Conservation (phyloP, 2,113 vertebrate genomes). For the Sturnus vulgaris region DNA sequence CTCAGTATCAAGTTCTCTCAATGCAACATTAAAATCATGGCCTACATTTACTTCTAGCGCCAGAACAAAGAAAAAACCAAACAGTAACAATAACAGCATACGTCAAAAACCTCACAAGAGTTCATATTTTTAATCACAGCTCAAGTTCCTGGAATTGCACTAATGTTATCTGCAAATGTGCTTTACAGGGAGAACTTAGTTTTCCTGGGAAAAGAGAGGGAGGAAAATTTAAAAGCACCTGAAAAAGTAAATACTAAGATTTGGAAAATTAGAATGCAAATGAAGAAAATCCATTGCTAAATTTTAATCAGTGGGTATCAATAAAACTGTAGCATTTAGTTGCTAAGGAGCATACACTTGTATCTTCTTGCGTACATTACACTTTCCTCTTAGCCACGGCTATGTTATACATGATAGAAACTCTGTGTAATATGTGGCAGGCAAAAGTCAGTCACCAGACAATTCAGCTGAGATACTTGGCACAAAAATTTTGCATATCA, state of each 20-base stretch:
- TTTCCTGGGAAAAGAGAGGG: not conserved
- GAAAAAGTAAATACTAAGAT: not conserved
- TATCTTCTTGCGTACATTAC: not conserved
- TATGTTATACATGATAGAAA: not conserved
- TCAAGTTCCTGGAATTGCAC: not conserved
- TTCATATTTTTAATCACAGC: not conserved
- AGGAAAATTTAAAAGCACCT: not conserved
- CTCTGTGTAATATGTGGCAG: not conserved
- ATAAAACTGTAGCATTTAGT: not conserved
- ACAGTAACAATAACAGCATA: not conserved
- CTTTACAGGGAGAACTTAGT: not conserved
- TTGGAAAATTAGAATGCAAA: not conserved
- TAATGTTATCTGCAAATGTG: not conserved
- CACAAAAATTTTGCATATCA: not conserved
- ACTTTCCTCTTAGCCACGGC: not conserved
- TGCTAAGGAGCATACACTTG: not conserved
- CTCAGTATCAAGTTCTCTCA: not conserved
- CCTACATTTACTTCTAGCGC: not conserved
- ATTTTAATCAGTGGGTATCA: not conserved
- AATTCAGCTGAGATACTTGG: slow-evolving; percentile 23
- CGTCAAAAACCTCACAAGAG: not conserved
- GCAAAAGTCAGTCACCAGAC: slow-evolving; percentile 1
- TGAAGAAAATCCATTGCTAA: not conserved
- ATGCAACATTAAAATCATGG: not conserved
- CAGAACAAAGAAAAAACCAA: not conserved